These are phyloP conservation scores for Brenthis daphne DNA, from an alignment of 2,888 invertebrate genomes.

Conservation along the genomic window DNA sequence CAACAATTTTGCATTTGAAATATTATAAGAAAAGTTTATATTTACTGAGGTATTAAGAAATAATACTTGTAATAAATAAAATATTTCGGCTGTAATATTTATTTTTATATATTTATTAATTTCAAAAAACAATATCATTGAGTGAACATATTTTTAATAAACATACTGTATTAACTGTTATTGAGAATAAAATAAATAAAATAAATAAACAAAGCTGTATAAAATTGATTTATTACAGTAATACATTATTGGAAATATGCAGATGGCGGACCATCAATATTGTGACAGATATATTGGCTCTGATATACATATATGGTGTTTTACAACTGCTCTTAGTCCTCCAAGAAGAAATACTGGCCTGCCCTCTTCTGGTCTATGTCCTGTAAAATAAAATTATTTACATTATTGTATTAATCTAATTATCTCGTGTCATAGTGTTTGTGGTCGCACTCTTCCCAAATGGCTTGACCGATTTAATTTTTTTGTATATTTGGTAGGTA, in stretches of 20 bases:
- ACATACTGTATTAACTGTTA: not conserved
- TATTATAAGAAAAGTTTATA: no score
- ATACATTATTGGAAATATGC: constrained; percentile 74
- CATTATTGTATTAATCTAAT: no score
- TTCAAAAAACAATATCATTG: not conserved
- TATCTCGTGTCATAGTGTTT: no score
- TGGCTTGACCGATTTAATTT: no score
- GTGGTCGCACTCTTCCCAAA: no score
- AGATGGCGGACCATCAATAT: constrained; percentile 59
- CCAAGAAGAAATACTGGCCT: constrained; percentile 99
- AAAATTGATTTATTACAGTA: constrained; percentile 78
- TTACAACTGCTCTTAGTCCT: constrained; percentile 85
- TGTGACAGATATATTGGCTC: constrained; percentile 53
- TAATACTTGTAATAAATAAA: no score
- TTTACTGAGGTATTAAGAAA: no score
- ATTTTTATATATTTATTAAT: no score
- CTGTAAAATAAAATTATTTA: constrained; percentile 70
- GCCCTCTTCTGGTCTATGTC: constrained; percentile 98
- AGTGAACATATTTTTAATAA: not conserved
- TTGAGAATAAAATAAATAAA: constrained; percentile 2
- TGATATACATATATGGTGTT: constrained; percentile 63
- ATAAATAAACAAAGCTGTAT: constrained; percentile 51
- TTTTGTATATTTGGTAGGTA: no score
- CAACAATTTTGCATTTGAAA: no score
- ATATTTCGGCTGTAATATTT: no score